Evolutionary conservation across 2,113 vertebrate genomes (phyloP), one percentile per base, ranked within the genome.

Genomic region (Otis tarda): DNA sequence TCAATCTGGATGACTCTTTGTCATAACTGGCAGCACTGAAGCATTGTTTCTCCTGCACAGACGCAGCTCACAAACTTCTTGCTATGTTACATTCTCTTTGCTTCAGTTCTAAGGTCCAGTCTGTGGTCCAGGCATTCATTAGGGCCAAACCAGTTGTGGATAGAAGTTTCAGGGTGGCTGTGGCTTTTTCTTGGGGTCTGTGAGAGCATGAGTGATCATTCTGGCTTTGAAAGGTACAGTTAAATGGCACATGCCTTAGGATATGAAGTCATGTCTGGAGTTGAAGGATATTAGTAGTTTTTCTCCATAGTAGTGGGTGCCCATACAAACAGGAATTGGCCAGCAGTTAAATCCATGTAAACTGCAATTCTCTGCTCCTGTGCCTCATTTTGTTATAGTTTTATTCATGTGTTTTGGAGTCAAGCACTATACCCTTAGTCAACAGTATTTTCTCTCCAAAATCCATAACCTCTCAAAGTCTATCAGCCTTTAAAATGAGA

Each of bases 191-290:
- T 56, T 81, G 81, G 73, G 73, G 83, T 85, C 43, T 78, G 35
- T 49, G 47, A 76, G 50, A 92, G 50, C 41, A 70, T 39, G 37
- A 94, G 19, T 19, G 24, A 60, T 76, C 35, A 57, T 89, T 63
- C 81, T 84, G 68, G 92, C 89, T 91, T 92, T 50, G 30, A 81
- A 77, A 91, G 83, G 89, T 93, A 30, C 88, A 78, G 69, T 80
- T 57, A 84, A 93, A 87, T 88, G 93, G 84, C 4, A 4, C 65
- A 73, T 93, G 69, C 93, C 71, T 77, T 55, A 93, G 93, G 65
- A 11, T 96, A 89, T 98, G 97, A 97, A 95, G 97, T 97, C 96
- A 97, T 93, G 98, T 98, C 98, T 97, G 95, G 82, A 86, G 86
- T 67, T 75, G 68, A 92, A 97, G 96, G 94, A 92, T 68, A 28